phyloP scores from a whole-genome alignment of 2,888 invertebrate genomes.

The Didymodactylos carnosus region DNA sequence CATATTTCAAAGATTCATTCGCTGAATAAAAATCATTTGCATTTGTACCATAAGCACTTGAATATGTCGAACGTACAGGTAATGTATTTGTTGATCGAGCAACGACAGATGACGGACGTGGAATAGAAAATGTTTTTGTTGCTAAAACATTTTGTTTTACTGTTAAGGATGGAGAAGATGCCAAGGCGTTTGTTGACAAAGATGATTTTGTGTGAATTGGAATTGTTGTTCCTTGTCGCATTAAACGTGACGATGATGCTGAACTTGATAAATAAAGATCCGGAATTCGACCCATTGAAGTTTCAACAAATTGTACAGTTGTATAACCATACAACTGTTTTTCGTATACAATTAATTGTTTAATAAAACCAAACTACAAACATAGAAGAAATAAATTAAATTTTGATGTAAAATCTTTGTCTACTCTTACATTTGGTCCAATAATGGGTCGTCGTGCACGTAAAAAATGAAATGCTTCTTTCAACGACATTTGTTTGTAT shows the following conservation, averaged over 20 bases:
- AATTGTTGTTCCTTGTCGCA: not conserved
- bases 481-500: not conserved
- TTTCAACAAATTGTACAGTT: not conserved
- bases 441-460: not conserved
- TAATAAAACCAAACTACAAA: not conserved
- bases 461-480: not conserved
- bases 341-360: not conserved
- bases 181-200: not conserved
- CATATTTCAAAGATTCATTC: not conserved
- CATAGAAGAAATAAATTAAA: not conserved
- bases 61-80: not conserved
- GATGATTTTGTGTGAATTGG: not conserved
- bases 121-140: not conserved
- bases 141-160: not conserved
- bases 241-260: not conserved
- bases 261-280: not conserved
- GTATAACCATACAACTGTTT: not conserved
- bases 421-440: not conserved
- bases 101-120: not conserved
- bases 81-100: not conserved
- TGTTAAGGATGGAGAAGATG: not conserved
- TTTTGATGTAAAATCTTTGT: not conserved
- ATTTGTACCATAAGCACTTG: not conserved
- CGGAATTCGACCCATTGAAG: not conserved
- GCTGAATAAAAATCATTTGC: not conserved